Evolutionary conservation across 2,888 invertebrate genomes (phyloP).

Genomic region (Mesochorus sp.): DNA sequence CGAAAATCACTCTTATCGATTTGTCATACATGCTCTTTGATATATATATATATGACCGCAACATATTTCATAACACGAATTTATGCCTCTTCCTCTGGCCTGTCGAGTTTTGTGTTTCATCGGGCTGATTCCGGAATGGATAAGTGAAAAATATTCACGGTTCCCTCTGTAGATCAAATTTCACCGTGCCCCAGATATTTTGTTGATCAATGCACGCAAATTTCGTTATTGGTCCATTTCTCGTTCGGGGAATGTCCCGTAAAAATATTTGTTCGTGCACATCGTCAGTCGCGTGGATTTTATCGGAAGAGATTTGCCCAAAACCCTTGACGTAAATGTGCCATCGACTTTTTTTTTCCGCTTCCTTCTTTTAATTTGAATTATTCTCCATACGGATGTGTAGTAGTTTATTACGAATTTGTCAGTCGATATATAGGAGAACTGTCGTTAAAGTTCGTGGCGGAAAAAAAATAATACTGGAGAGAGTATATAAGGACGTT

Average conservation of each 20-base stretch:
- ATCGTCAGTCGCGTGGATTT: too few relatives aligned
- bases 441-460: too few relatives aligned
- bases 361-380: too few relatives aligned
- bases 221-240: too few relatives aligned
- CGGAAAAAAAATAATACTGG: too few relatives aligned
- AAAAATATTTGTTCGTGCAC: too few relatives aligned
- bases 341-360: constrained; percentile 12
- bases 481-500: too few relatives aligned
- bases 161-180: constrained; percentile 14
- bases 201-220: background rate
- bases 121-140: constrained; percentile 12
- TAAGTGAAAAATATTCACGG: constrained; percentile 39
- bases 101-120: constrained; percentile 29
- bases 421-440: constrained; percentile 37
- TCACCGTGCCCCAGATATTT: background rate
- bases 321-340: constrained; percentile 4
- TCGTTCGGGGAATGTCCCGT: too few relatives aligned
- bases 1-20: constrained; percentile 59
- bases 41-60: constrained; percentile 54
- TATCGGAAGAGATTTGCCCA: too few relatives aligned
- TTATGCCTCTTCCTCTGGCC: constrained; percentile 19
- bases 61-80: constrained; percentile 50
- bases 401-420: too few relatives aligned
- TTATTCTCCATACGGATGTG: constrained; percentile 2
- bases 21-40: constrained; percentile 45